Conservation (phyloP, 2,113 vertebrate species). For the Pelecanoides urinatrix region DNA sequence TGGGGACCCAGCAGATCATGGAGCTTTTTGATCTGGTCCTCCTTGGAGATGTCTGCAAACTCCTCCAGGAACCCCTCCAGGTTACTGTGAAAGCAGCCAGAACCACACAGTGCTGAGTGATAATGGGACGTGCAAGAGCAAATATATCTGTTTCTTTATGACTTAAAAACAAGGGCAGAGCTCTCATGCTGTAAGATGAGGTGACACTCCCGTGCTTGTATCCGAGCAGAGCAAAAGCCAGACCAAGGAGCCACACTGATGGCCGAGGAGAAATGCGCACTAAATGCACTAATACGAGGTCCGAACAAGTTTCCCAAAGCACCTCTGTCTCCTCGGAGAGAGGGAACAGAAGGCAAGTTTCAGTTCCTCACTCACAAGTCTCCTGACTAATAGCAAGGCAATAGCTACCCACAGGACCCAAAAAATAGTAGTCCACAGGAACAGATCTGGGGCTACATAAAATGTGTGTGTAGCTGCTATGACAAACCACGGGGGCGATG, state of each 20-base stretch:
- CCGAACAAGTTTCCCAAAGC: background rate
- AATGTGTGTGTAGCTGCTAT: accelerated
- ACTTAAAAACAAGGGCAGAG: background rate
- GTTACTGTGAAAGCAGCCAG: slow-evolving; percentile 79
- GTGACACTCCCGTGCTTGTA: accelerated
- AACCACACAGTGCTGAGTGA: background rate
- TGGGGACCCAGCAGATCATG: slow-evolving; percentile 96
- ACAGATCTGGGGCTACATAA: background rate
- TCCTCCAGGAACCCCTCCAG: slow-evolving; percentile 98
- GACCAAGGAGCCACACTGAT: accelerated
- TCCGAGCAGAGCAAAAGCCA: background rate
- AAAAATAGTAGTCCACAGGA: accelerated
- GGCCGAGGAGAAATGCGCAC: background rate
- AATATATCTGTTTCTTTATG: background rate
- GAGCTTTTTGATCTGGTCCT: slow-evolving; percentile 99
- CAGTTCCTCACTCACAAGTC: background rate
- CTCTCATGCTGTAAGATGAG: accelerated
- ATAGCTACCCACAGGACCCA: background rate
- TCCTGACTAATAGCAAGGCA: background rate
- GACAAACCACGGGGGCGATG: background rate
- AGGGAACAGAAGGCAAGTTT: background rate
- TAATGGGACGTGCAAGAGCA: accelerated
- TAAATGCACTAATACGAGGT: accelerated
- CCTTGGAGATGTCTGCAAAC: slow-evolving; percentile 98
- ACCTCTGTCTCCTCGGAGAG: background rate